Base-by-base conservation (phyloP, 23 tunicate genomes). In the Phallusia fumigata region DNA sequence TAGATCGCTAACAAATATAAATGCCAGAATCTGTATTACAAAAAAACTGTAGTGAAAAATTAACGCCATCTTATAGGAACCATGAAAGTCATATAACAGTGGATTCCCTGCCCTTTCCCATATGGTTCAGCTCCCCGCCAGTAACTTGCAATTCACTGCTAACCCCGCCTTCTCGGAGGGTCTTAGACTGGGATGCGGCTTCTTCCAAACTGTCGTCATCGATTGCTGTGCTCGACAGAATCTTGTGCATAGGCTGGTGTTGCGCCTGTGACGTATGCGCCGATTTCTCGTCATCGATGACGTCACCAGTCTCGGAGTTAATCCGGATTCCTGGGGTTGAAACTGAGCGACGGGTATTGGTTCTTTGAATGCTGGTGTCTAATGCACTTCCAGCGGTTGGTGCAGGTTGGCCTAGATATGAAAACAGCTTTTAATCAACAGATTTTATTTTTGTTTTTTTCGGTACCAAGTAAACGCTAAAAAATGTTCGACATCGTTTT, bases 251-350 rank as follows among this genome's bases (percentile, higher is more conserved):
- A 24, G 69, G 69, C 16, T 24, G 69, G 5, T 58, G 69, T 24
- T 31, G 36, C 73, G 19, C 44, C 58, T 32, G 8, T 40, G 32
- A 33, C 47, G 18, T 31, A 30, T 51, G 79, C 24, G 28, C 36
- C 19, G 31, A 45, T 35, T 65, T 65, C 21, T 80, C 81, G 16
- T 65, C 85, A 10, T 77, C 80, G 35, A 90, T 76, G 33, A 85
- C 45, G 75, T 90, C 95, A 19, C 95, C 95, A 11, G 95, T 90
- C 36, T 90, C 95, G 16, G 95, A 90, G 52, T 90, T 90, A 6
- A 90, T 90, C 33, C 95, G 82, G 2, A 77, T 85, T 28, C 95
- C 95, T 12, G 95, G 95, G 19, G 95, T 90, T 26, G 87, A 64
- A 19, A 73, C 81, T 81, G 85, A 69, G 8, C 26, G 65, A 35